phyloP scores from a whole-genome alignment of 2,888 invertebrate species.

The Zhengitettix transpicula region DNA sequence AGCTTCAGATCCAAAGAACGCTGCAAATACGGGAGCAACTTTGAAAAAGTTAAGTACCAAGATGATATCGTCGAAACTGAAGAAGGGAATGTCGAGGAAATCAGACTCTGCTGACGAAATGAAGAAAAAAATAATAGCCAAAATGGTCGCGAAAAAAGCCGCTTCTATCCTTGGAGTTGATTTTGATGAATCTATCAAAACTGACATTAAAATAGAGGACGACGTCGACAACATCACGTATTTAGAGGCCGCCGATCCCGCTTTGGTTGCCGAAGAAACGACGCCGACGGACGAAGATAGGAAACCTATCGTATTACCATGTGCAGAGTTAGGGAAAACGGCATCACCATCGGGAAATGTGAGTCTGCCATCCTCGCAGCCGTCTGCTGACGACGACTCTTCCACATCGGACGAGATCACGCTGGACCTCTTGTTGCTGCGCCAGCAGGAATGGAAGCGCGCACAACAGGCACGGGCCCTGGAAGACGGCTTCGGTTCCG shows the following conservation, averaged over 20 bases:
- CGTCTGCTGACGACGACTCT: conserved; percentile 8
- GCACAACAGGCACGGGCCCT: conserved; percentile 8
- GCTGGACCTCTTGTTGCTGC: conserved; percentile 17
- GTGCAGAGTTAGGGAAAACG: neutral
- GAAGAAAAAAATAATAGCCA: neutral
- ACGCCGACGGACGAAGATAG: neutral
- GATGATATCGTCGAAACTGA: too few species aligned
- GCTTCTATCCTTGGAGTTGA: neutral
- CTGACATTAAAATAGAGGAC: neutral
- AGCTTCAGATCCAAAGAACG: neutral
- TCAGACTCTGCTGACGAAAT: neutral
- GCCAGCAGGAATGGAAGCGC: conserved; percentile 14
- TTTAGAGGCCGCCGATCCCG: too few species aligned
- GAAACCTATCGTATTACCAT: neutral
- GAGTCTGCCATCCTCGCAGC: neutral
- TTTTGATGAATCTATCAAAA: neutral
- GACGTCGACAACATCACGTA: neutral
- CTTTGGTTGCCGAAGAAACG: neutral
- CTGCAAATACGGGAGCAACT: neutral
- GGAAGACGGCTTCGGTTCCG: neutral
- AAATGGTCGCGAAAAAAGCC: neutral
- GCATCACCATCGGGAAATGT: neutral
- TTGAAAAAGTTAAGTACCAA: neutral
- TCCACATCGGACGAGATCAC: conserved; percentile 16
- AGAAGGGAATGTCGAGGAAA: neutral